Evolutionary conservation across 92 coral and sea anemone genomes (phyloP).

Genomic region (Umimayanthus kanabou): DNA sequence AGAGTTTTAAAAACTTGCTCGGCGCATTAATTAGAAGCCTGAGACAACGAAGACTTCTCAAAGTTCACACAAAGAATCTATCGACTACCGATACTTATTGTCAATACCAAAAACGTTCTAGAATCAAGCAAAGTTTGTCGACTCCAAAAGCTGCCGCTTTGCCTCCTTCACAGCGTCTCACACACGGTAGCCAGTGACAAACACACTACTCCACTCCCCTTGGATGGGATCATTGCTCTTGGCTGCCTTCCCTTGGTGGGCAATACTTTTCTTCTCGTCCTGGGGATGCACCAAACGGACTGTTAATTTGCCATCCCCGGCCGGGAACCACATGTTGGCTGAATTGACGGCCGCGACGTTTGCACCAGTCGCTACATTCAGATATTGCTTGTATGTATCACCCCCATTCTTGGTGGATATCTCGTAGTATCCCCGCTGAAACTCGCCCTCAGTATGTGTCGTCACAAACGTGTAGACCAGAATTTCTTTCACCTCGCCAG

Average conservation of each 20-base stretch:
- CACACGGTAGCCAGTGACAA: conserved; percentile 52
- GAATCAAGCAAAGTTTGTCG: no score
- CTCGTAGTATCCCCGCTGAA: conserved; percentile 64
- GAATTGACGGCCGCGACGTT: conserved; percentile 58
- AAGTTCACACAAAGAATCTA: no score
- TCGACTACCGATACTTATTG: no score
- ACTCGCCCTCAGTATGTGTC: conserved; percentile 51
- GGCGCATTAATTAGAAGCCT: no score
- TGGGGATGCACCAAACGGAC: conserved; percentile 43
- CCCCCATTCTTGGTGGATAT: conserved; percentile 47
- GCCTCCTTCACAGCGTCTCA: background rate
- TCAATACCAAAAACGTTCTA: no score
- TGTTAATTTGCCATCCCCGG: conserved; percentile 52
- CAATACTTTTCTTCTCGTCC: conserved; percentile 45
- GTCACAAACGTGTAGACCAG: conserved; percentile 59
- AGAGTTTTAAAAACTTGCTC: no score
- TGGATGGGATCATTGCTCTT: conserved; percentile 19
- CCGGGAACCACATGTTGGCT: conserved; percentile 69
- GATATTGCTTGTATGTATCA: conserved; percentile 50
- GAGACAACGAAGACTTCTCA: no score
- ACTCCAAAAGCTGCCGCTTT: background rate
- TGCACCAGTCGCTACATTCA: conserved; percentile 65
- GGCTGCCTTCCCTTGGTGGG: background rate
- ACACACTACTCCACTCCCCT: conserved; percentile 52
- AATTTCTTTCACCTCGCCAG: conserved; percentile 55